Evolutionary conservation across 2,113 vertebrate genomes (phyloP).

Genomic region (zebrafish (Danio rerio)): DNA sequence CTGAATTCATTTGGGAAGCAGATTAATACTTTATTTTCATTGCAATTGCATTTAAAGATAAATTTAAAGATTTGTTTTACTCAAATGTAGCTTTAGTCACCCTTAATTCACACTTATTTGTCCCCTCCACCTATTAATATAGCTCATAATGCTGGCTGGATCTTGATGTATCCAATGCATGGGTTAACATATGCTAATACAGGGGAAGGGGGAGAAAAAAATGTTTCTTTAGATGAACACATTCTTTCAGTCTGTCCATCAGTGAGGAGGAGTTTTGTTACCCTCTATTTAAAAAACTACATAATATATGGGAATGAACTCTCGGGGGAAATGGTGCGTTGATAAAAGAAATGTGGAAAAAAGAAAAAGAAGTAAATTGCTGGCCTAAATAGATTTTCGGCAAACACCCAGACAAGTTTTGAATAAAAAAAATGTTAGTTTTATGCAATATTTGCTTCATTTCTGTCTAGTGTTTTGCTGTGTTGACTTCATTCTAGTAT

Average conservation of each 20-base stretch:
- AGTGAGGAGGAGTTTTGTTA: slow-evolving; percentile 28
- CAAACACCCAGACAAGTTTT: background rate
- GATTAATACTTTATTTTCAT: slow-evolving; percentile 83
- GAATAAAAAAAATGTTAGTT: background rate
- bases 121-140: slow-evolving; percentile 52
- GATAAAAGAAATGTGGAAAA: too few relatives aligned
- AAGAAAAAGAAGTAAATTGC: slow-evolving; percentile 3
- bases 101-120: slow-evolving; percentile 54
- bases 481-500: background rate
- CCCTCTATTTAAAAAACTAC: slow-evolving; percentile 32
- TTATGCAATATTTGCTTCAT: background rate
- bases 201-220: slow-evolving; percentile 47
- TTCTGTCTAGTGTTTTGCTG: background rate
- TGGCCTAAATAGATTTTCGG: slow-evolving; percentile 18
- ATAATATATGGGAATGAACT: slow-evolving; percentile 46
- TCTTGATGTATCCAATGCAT: slow-evolving; percentile 47
- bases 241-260: slow-evolving; percentile 54
- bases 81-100: slow-evolving; percentile 59
- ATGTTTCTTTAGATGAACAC: slow-evolving; percentile 52
- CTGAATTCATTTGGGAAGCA: slow-evolving; percentile 81
- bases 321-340: background rate
- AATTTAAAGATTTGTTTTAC: slow-evolving; percentile 35
- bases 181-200: slow-evolving; percentile 64
- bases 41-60: slow-evolving; percentile 63
- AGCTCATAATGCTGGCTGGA: slow-evolving; percentile 43